These are phyloP conservation scores for Harpalus rubripes DNA, from an alignment of 2,888 invertebrate species.

Conservation along the genomic window DNA sequence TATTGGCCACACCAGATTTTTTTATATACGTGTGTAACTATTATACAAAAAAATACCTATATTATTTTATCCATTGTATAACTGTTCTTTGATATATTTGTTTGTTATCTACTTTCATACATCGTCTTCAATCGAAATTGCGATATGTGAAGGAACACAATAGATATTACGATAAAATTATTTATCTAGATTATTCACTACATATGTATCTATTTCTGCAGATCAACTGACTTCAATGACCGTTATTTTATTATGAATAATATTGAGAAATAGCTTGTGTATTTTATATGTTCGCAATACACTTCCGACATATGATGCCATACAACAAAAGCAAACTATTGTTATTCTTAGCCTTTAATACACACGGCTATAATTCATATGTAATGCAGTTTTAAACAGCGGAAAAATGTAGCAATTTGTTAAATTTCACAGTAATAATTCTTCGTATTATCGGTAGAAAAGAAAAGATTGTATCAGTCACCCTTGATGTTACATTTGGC, in stretches of 20 bases:
- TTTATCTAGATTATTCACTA: too few relatives aligned
- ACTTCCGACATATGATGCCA: background rate
- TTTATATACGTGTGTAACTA: too few relatives aligned
- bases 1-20: too few relatives aligned
- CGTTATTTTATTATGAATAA: slow-evolving; percentile 7
- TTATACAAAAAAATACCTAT: too few relatives aligned
- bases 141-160: too few relatives aligned
- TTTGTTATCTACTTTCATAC: too few relatives aligned
- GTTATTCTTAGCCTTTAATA: background rate
- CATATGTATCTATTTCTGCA: slow-evolving; percentile 6
- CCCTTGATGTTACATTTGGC: slow-evolving; percentile 48
- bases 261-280: background rate
- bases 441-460: slow-evolving; percentile 13
- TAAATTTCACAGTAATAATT: slow-evolving; percentile 15
- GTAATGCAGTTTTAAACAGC: slow-evolving; percentile 8
- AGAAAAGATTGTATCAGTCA: slow-evolving; percentile 33
- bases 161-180: too few relatives aligned
- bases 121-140: too few relatives aligned
- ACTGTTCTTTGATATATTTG: too few relatives aligned
- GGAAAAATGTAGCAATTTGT: background rate
- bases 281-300: background rate
- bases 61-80: too few relatives aligned
- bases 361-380: too few relatives aligned
- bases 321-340: slow-evolving; percentile 10
- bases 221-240: slow-evolving; percentile 5